These are phyloP conservation scores for Heliornis fulica DNA, from an alignment of 2,113 vertebrate species.

Conservation along the genomic window DNA sequence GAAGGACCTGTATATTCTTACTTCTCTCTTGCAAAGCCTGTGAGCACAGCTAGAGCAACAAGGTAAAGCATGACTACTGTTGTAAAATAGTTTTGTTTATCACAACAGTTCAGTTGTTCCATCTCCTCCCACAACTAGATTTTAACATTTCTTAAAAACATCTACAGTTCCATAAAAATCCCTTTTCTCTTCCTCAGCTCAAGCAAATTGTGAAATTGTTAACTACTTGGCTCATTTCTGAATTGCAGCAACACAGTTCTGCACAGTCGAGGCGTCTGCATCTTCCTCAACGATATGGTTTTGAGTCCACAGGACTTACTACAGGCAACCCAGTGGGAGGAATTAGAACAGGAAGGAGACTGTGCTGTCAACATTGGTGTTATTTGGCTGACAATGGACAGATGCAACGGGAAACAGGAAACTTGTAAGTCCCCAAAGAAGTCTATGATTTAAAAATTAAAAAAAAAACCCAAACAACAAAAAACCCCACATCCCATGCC, in stretches of 20 bases:
- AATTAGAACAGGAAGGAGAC: background rate
- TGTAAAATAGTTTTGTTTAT: background rate
- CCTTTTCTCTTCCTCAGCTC: background rate
- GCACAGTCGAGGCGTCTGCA: background rate
- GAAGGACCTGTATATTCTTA: background rate
- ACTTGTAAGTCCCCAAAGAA: background rate
- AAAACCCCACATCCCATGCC: no score
- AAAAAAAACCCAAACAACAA: no score
- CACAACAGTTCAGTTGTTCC: background rate
- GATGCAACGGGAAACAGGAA: background rate
- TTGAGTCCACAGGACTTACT: background rate
- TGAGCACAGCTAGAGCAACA: background rate
- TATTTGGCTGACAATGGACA: background rate
- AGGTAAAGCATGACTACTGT: background rate
- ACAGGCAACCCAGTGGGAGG: background rate
- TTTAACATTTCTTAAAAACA: background rate
- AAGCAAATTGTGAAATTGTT: rapidly evolving
- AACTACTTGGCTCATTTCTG: background rate
- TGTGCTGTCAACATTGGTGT: background rate
- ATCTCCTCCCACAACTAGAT: background rate
- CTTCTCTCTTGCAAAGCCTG: background rate
- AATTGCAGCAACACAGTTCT: background rate
- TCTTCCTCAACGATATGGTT: background rate
- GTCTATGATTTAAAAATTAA: background rate
- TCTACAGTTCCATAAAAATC: background rate